A percentile compares a stretch with the other conserved stretches of the same genome.
Evolutionary conservation across 2,113 vertebrate genomes (phyloP).

Genomic region (Vulpes vulpes): DNA sequence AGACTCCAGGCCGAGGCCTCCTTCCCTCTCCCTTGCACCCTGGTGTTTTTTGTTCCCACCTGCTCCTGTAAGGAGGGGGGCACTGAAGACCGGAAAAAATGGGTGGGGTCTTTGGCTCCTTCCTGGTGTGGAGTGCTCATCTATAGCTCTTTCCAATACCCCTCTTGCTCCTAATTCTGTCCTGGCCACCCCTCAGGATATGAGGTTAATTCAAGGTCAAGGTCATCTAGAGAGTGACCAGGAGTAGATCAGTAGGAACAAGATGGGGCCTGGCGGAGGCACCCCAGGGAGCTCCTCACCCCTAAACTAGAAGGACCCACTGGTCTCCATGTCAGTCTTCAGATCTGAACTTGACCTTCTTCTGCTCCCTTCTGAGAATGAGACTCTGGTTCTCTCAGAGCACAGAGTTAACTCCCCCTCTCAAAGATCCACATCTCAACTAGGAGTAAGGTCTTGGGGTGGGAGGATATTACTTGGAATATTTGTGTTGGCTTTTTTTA

Average conservation of each 20-base stretch:
- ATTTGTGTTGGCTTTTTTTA: not conserved
- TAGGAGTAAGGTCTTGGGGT: not conserved
- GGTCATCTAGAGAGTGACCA: slow-evolving; percentile 35
- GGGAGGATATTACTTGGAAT: not conserved
- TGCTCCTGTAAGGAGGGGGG: not conserved
- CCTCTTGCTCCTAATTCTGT: not conserved
- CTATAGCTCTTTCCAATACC: not conserved
- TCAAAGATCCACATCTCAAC: not conserved
- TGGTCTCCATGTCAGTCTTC: not conserved
- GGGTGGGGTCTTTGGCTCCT: not conserved
- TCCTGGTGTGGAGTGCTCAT: not conserved
- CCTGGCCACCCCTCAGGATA: not conserved
- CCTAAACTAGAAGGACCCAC: not conserved
- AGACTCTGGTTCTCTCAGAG: not conserved
- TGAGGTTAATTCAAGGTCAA: slow-evolving; percentile 81
- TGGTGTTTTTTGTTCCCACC: not conserved
- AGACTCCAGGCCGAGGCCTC: slow-evolving; percentile 7
- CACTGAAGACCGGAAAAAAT: not conserved
- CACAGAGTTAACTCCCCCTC: not conserved
- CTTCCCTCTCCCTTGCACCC: not conserved
- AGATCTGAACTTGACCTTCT: not conserved
- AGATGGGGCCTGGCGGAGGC: not conserved
- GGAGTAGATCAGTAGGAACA: not conserved
- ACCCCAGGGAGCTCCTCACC: not conserved
- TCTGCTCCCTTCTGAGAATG: not conserved